phyloP scores from a whole-genome alignment of 2,797 vertebrate species.

The Arnoldichthys spilopterus region DNA sequence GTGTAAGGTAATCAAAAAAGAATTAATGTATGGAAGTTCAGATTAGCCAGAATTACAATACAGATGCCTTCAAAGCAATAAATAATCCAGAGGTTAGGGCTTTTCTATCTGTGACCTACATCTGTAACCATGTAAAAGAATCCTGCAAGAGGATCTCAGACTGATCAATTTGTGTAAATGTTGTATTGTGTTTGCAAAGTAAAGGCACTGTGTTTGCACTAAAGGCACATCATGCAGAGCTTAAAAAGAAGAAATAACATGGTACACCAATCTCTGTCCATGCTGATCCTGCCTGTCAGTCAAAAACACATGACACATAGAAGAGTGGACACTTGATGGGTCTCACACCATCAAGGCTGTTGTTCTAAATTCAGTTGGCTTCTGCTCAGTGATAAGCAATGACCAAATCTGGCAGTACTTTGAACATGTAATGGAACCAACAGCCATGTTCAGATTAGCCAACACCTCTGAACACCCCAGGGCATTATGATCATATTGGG shows the following conservation, averaged over 20 bases:
- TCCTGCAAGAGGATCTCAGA: not conserved
- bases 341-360: not conserved
- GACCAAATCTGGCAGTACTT: not conserved
- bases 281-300: constrained; percentile 8
- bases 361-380: constrained; percentile 5
- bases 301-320: constrained; percentile 7
- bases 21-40: not conserved
- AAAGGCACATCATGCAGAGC: not conserved
- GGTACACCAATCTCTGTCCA: not conserved
- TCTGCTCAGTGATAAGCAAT: constrained; percentile 6
- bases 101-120: constrained; percentile 5
- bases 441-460: not conserved
- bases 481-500: constrained; percentile 2
- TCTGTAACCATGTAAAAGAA: constrained; percentile 14
- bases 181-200: not conserved
- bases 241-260: not conserved
- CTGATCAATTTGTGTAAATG: not conserved
- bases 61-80: not conserved
- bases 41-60: not conserved
- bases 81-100: not conserved
- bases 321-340: constrained; percentile 14
- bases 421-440: not conserved
- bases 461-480: not conserved
- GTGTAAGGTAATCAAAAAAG: not conserved
- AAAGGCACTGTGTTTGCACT: not conserved